A percentile compares a stretch with the other conserved stretches of the same genome.
phyloP scores from a whole-genome alignment of 2,888 invertebrate genomes.

The Octonoba sinensis region DNA sequence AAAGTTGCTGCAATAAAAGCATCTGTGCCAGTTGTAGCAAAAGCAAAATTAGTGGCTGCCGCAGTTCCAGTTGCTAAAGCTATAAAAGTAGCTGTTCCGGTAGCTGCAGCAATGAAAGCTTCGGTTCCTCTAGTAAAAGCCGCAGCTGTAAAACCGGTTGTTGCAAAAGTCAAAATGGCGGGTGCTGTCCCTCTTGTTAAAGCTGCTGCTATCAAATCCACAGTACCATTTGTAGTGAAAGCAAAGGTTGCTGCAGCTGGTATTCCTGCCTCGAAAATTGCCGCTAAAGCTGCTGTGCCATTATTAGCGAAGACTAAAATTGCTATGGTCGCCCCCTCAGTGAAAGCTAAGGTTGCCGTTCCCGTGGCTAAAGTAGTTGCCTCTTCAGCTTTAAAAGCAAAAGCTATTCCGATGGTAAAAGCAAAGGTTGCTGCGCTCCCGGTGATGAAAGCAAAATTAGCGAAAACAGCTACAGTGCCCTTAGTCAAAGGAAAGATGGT shows the following conservation, averaged over 20 bases:
- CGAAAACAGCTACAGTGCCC: neutral
- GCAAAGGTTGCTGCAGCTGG: neutral
- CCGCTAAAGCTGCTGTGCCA: neutral
- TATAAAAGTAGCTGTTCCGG: neutral
- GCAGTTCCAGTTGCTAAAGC: neutral
- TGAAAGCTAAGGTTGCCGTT: neutral
- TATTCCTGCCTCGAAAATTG: neutral
- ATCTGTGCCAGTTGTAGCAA: neutral
- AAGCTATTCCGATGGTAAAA: neutral
- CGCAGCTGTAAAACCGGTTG: neutral
- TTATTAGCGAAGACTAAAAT: neutral
- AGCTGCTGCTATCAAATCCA: neutral
- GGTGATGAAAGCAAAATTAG: neutral
- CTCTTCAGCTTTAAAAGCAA: neutral
- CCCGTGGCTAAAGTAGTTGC: constrained; percentile 6
- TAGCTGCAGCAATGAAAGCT: neutral
- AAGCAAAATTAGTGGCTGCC: neutral
- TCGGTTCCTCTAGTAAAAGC: neutral
- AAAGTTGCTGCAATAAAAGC: constrained; percentile 2
- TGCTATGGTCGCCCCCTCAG: neutral
- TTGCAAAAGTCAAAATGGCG: neutral
- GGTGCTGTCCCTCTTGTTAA: neutral
- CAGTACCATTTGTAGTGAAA: neutral
- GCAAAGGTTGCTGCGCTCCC: constrained; percentile 10
- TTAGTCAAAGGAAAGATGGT: constrained; percentile 1